Evolutionary conservation across 2,888 invertebrate species (phyloP).

Genomic region (Apamea crenata): DNA sequence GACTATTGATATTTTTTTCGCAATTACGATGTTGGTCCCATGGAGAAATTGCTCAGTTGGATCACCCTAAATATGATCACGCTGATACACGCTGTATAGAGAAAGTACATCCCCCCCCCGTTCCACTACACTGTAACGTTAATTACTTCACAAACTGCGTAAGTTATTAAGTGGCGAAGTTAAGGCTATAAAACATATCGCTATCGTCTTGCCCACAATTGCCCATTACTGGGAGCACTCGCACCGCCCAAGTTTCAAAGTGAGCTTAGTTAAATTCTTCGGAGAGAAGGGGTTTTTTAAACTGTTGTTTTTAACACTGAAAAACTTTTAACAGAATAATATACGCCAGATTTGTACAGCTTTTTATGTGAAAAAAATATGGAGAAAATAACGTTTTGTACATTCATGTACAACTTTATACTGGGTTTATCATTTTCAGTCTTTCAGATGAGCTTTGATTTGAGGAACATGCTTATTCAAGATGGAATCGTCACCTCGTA

Average conservation of each 20-base stretch:
- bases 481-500: not conserved
- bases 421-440: not conserved
- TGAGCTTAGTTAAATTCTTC: slow-evolving; percentile 6
- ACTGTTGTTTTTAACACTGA: too few relatives aligned
- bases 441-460: not conserved
- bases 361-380: not conserved
- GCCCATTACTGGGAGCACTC: slow-evolving; percentile 31
- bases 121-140: slow-evolving; percentile 25
- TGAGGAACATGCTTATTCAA: not conserved
- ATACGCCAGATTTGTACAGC: not conserved
- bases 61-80: not conserved
- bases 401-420: not conserved
- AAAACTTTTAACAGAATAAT: not conserved
- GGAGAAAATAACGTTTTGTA: not conserved
- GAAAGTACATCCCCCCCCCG: not conserved
- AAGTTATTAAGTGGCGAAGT: slow-evolving; percentile 59
- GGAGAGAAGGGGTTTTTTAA: not conserved
- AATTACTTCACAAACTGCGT: slow-evolving; percentile 58
- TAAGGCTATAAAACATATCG: slow-evolving; percentile 49
- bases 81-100: not conserved
- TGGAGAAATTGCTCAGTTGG: not conserved
- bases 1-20: not conserved
- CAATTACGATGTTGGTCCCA: not conserved
- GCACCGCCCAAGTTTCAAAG: slow-evolving; percentile 1
- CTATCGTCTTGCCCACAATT: slow-evolving; percentile 32